Evolutionary conservation across 2,113 vertebrate species (phyloP), one percentile per base, ranked within the genome.

Genomic region (Tetraodon nigroviridis): DNA sequence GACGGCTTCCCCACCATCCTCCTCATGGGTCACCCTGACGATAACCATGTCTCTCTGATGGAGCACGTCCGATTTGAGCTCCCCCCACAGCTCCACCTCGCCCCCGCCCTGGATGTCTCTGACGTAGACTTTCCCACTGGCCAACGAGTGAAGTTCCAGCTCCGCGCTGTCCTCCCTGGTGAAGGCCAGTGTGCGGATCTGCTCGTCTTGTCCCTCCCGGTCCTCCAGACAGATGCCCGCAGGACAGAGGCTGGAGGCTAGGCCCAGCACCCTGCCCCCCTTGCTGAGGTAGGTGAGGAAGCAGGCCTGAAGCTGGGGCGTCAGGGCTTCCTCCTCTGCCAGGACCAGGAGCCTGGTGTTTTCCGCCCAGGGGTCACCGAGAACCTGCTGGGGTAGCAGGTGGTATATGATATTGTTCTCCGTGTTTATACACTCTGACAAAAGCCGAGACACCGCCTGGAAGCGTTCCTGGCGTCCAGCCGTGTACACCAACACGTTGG

Each of bases 401-500:
- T 73, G 92, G 69, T 99, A 98, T 2, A 98, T 62, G 0, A 84
- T 64, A 29, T 95, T 94, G 64, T 88, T 74, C 37, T 94, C 91
- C 0, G 68, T 42, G 67, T 90, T 89, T 12, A 98, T 8, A 7
- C 93, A 95, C 44, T 94, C 91, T 0, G 76, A 64, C 29, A 99
- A 86, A 0, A 93, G 14, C 0, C 82, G 71, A 0, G 3, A 82
- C 14, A 96, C 58, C 16, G 67, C 63, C 65, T 87, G 83, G 37
- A 92, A 92, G 24, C 81, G 80, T 41, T 17, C 67, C 2, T 78
- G 65, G 21, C 79, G 63, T 1, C 87, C 87, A 8, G 91, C 92
- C 1, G 93, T 85, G 29, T 92, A 98, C 61, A 99, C 79, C 24
- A 99, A 75, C 10, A 99, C 32, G 49, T 99, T 98, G 1, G 97